Evolutionary conservation across 2,888 invertebrate species (phyloP).

Genomic region (Escarpia spicata): DNA sequence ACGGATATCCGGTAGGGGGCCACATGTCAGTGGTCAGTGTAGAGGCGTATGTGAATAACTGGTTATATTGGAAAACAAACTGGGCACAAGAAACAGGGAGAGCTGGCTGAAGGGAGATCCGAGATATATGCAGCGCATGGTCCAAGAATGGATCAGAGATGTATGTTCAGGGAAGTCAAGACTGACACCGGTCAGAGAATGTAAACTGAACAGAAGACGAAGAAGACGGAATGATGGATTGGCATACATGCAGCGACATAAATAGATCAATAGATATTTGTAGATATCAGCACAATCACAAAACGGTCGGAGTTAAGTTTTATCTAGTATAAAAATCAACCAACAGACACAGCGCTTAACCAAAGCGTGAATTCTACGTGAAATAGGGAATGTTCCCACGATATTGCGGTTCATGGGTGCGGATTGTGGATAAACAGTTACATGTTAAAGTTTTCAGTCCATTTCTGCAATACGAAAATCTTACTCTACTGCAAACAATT

Average conservation of each 20-base stretch:
- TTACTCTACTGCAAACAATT: too few relatives aligned
- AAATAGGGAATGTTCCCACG: too few relatives aligned
- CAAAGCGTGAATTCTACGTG: too few relatives aligned
- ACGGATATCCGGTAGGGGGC: background rate
- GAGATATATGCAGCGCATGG: background rate
- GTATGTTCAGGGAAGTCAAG: background rate
- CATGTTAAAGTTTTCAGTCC: too few relatives aligned
- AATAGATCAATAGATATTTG: background rate
- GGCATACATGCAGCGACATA: too few relatives aligned
- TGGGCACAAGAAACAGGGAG: background rate
- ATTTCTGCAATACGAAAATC: too few relatives aligned
- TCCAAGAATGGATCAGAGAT: background rate
- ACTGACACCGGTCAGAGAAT: background rate
- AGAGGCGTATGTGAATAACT: background rate
- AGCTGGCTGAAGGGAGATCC: background rate
- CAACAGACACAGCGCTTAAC: too few relatives aligned
- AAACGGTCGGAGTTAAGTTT: background rate
- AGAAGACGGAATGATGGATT: background rate
- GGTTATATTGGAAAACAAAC: background rate
- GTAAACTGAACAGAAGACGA: background rate
- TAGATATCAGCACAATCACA: background rate
- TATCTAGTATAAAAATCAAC: background rate
- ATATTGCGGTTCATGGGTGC: too few relatives aligned
- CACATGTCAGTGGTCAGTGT: background rate
- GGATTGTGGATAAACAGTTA: too few relatives aligned